Evolutionary conservation across 2,888 invertebrate genomes (phyloP).

Genomic region (Drosophila rubida): DNA sequence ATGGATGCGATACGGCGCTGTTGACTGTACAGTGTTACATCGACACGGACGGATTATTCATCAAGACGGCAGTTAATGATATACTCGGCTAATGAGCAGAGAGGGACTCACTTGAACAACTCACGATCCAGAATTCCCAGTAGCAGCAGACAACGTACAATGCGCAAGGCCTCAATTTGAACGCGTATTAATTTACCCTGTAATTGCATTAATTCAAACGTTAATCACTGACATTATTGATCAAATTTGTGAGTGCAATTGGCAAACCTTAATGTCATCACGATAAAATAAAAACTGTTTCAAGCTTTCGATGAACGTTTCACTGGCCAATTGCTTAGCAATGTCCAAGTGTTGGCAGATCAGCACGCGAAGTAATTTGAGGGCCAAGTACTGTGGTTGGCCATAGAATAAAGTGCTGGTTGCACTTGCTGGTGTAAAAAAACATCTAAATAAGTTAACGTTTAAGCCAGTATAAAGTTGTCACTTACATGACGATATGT

Average conservation of each 20-base stretch:
- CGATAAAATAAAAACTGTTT: slow-evolving; percentile 80
- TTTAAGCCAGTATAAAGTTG: slow-evolving; percentile 45
- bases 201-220: not conserved
- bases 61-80: slow-evolving; percentile 29
- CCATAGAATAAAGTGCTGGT: slow-evolving; percentile 85
- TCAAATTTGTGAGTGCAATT: not conserved
- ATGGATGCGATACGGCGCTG: slow-evolving; percentile 82
- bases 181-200: slow-evolving; percentile 84
- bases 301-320: slow-evolving; percentile 68
- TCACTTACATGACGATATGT: slow-evolving; percentile 66
- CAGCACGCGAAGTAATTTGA: slow-evolving; percentile 91
- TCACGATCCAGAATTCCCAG: slow-evolving; percentile 74
- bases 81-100: slow-evolving; percentile 40
- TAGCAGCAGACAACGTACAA: slow-evolving; percentile 80
- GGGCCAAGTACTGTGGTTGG: slow-evolving; percentile 89
- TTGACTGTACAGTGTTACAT: slow-evolving; percentile 80
- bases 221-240: slow-evolving; percentile 11
- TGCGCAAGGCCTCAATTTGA: slow-evolving; percentile 87
- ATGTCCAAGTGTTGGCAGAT: slow-evolving; percentile 86
- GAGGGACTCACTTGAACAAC: slow-evolving; percentile 78
- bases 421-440: slow-evolving; percentile 73
- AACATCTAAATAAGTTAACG: not conserved
- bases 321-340: slow-evolving; percentile 70
- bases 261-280: slow-evolving; percentile 82
- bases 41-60: slow-evolving; percentile 70